phyloP scores from a whole-genome alignment of 2,113 vertebrate species.

The Odontophorus gujanensis region DNA sequence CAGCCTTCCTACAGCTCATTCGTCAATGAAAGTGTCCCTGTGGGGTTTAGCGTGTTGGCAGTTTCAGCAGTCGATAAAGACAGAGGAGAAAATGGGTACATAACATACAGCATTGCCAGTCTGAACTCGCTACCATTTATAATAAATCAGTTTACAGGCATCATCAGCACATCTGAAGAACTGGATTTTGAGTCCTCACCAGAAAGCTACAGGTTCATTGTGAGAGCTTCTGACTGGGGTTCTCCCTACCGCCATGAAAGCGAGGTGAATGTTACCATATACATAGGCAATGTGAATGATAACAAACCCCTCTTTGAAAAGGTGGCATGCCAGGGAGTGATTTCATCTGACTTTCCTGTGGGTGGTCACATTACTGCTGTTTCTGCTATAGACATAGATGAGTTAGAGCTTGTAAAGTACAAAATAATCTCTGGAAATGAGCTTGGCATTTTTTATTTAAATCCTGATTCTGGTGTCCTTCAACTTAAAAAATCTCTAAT shows the following conservation, averaged over 20 bases:
- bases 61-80: conserved; percentile 91
- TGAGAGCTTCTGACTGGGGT: conserved; percentile 98
- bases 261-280: conserved; percentile 92
- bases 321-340: conserved; percentile 90
- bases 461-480: conserved; percentile 94
- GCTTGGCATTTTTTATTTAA: conserved; percentile 90
- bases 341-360: conserved; percentile 90
- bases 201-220: conserved; percentile 90
- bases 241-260: conserved; percentile 95
- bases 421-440: conserved; percentile 97
- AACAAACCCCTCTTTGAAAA: conserved; percentile 97
- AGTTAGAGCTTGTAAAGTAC: conserved; percentile 94
- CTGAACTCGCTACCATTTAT: conserved; percentile 88
- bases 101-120: conserved; percentile 95
- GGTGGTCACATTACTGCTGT: conserved; percentile 93
- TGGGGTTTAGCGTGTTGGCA: conserved; percentile 84
- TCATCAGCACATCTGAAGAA: conserved; percentile 89
- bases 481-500: conserved; percentile 85
- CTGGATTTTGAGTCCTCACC: conserved; percentile 94
- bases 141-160: conserved; percentile 95
- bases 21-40: conserved; percentile 90
- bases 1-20: conserved; percentile 86
- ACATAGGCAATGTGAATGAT: conserved; percentile 93
- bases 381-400: conserved; percentile 96
- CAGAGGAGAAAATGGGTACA: conserved; percentile 95